Evolutionary conservation across 2,888 invertebrate genomes (phyloP), one percentile per base, ranked within the genome.

Genomic region (Phyllotreta striolata): DNA sequence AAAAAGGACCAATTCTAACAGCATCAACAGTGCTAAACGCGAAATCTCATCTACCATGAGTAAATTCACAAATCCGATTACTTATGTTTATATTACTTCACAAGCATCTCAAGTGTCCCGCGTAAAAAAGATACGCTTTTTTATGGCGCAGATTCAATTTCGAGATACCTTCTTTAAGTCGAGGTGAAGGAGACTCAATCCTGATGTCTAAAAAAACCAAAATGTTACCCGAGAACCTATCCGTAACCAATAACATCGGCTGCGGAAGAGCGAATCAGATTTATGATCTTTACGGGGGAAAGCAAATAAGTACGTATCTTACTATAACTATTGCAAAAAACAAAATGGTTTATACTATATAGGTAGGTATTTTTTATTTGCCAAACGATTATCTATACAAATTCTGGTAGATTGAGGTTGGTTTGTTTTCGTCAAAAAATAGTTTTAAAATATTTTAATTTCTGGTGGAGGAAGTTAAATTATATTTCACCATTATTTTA

Each of bases 161-260:
- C 70, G 51, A 62, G 66, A 68, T 68, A 70, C 69, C 68, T 68
- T 64, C 68, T 60, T 69, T 68, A 70, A 66, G 67, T 70, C 68
- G 66, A 62, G 66, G 69, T 64, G 68, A 64, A 64, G 65, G 66
- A 65, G 68, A 76, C 75, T 76, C 74, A 74, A 76, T 75, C 69
- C 69, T 67, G 66, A 51, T 55, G 64, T 66, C 56, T 56, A 55
- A 54, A 76, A 76, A 74, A 74, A 70, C 66, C 71, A 66, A 70
- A 72, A 72, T 74, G 75, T 77, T 76, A 77, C 69, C 69, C 59
- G 74, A 72, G 75, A 74, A 71, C 75, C 74, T 75, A 76, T 75
- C 70, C 73, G 74, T 77, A 77, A 77, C 75, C 77, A 78, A 78
- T 78, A 77, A 76, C 74, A 73, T 66, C 71, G 72, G 66, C 70